A percentile compares a stretch with the other conserved stretches of the same genome.
Conservation (phyloP, 2,888 invertebrate genomes). For the Rhogogaster chlorosoma region DNA sequence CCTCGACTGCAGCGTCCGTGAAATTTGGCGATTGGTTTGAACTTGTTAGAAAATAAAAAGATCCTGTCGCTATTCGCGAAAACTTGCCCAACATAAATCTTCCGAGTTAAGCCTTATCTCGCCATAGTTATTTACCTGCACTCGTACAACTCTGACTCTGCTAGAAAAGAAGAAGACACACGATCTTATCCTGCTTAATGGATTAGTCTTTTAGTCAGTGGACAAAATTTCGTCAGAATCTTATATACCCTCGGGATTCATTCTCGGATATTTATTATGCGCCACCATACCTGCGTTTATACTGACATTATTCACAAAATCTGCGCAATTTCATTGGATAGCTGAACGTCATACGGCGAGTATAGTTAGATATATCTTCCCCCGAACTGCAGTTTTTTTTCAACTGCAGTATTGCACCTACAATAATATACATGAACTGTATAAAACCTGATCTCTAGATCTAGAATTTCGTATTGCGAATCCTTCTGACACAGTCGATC, state of each 20-base stretch:
- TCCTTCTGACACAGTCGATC: not conserved
- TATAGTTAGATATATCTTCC: not conserved
- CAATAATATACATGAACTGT: not conserved
- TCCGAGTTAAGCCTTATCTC: constrained; percentile 27
- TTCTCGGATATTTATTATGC: not conserved
- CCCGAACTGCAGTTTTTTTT: not conserved
- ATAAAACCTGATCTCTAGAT: not conserved
- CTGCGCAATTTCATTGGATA: not conserved
- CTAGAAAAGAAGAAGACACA: not conserved
- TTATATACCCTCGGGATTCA: not conserved
- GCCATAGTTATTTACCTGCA: constrained; percentile 1
- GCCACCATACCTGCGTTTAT: not conserved
- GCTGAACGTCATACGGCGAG: not conserved
- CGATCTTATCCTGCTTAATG: not conserved
- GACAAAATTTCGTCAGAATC: not conserved
- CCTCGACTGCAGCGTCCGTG: constrained; percentile 6
- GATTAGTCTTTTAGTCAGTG: constrained; percentile 4
- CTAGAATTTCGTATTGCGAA: not conserved
- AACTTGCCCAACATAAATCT: constrained; percentile 40
- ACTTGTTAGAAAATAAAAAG: not conserved
- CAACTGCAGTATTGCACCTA: not conserved
- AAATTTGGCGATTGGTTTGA: constrained; percentile 23
- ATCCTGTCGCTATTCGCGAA: constrained; percentile 3
- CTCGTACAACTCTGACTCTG: not conserved
- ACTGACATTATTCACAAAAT: not conserved